phyloP scores from a whole-genome alignment of 2,888 invertebrate genomes.

The Drosophila koepferae region DNA sequence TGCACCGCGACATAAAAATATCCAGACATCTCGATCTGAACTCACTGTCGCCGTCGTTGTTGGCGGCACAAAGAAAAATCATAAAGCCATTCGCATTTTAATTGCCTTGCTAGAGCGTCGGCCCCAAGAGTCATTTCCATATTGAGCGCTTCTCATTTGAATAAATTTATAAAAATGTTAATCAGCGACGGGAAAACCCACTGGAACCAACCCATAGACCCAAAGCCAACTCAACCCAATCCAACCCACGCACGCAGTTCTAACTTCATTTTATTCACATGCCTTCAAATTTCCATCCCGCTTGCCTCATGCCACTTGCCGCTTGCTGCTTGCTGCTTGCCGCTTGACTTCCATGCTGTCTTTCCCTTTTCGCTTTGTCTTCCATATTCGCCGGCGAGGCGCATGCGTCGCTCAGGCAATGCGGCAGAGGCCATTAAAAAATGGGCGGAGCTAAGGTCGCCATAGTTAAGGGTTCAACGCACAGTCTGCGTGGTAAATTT shows the following conservation, averaged over 20 bases:
- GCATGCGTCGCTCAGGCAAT: conserved; percentile 67
- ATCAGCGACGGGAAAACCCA: conserved; percentile 69
- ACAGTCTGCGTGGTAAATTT: conserved; percentile 71
- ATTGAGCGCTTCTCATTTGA: conserved; percentile 70
- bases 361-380: conserved; percentile 53
- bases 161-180: conserved; percentile 73
- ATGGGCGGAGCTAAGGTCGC: conserved; percentile 82
- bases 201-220: conserved; percentile 13
- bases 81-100: conserved; percentile 76
- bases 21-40: conserved; percentile 34
- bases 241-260: background rate
- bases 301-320: background rate
- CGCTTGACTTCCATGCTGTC: conserved; percentile 20
- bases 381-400: conserved; percentile 53
- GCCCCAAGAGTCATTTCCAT: conserved; percentile 62
- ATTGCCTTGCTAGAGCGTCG: conserved; percentile 65
- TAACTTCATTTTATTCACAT: conserved; percentile 28
- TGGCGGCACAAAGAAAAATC: conserved; percentile 58
- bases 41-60: conserved; percentile 31
- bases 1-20: conserved; percentile 66
- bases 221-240: background rate
- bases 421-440: conserved; percentile 82
- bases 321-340: background rate
- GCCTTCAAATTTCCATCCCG: conserved; percentile 19
- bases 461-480: conserved; percentile 49